A percentile compares a stretch with the other conserved stretches of the same genome.
These are phyloP conservation scores for Sebastes baramenuke DNA, from an alignment of 2,797 vertebrate genomes.

Conservation along the genomic window DNA sequence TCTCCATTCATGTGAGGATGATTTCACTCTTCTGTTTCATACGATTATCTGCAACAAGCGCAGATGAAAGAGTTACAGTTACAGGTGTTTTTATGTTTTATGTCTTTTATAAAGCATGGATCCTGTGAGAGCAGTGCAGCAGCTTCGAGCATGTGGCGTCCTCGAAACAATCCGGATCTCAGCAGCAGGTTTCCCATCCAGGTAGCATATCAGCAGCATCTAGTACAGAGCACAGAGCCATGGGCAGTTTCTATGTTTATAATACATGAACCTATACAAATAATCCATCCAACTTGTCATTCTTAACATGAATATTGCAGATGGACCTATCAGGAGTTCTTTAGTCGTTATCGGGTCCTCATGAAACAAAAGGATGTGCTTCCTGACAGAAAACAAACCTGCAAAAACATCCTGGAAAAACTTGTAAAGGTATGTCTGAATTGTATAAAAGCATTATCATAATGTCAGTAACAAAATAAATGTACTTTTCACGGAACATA, in stretches of 20 bases:
- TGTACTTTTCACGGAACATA: not conserved
- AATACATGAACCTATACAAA: not conserved
- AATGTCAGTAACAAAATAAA: not conserved
- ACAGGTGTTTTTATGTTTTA: not conserved
- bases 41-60: not conserved
- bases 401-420: constrained; percentile 91
- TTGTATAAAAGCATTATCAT: not conserved
- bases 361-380: constrained; percentile 94
- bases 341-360: constrained; percentile 94
- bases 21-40: not conserved
- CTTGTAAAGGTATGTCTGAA: constrained; percentile 86
- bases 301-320: constrained; percentile 71
- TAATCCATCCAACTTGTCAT: not conserved
- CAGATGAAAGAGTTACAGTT: not conserved
- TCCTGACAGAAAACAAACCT: constrained; percentile 89
- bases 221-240: not conserved
- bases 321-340: constrained; percentile 99
- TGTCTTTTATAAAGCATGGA: constrained; percentile 85
- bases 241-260: not conserved
- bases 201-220: constrained; percentile 75
- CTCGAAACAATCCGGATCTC: constrained; percentile 98
- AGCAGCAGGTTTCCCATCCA: constrained; percentile 96
- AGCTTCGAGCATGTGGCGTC: constrained; percentile 95
- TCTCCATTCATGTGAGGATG: constrained; percentile 89
- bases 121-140: constrained; percentile 92